Conservation (phyloP, 2,888 invertebrate genomes). For the Timandra comae region DNA sequence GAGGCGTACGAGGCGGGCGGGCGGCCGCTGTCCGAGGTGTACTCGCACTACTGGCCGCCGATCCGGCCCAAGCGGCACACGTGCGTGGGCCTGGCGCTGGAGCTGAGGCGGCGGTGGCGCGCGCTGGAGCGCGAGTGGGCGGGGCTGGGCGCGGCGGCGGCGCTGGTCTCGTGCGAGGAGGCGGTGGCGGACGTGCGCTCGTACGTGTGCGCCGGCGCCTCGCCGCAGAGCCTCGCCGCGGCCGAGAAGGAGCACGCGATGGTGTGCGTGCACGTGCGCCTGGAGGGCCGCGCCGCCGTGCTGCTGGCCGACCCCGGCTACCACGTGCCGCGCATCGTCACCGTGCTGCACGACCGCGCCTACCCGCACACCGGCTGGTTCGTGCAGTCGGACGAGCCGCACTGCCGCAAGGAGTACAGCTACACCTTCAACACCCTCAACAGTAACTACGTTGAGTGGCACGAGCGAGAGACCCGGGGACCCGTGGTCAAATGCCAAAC, state of each 20-base stretch:
- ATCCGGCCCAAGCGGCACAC: constrained; percentile 88
- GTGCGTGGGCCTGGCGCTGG: constrained; percentile 88
- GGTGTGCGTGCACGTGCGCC: constrained; percentile 83
- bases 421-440: constrained; percentile 83
- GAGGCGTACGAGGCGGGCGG: constrained; percentile 80
- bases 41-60: constrained; percentile 85
- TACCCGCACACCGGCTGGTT: constrained; percentile 95
- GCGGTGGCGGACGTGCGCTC: constrained; percentile 79
- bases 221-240: constrained; percentile 69
- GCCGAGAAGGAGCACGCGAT: constrained; percentile 94
- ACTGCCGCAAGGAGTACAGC: constrained; percentile 88
- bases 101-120: constrained; percentile 81
- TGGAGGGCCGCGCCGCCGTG: constrained; percentile 84
- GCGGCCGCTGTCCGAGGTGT: constrained; percentile 81
- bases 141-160: constrained; percentile 78
- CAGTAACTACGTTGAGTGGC: constrained; percentile 89
- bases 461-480: constrained; percentile 83
- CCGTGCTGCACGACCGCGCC: constrained; percentile 89
- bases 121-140: constrained; percentile 79
- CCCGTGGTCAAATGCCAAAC: constrained; percentile 77
- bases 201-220: constrained; percentile 74
- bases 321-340: constrained; percentile 90
- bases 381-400: constrained; percentile 85
- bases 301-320: constrained; percentile 94
- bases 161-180: constrained; percentile 91